Evolutionary conservation across 2,888 invertebrate species (phyloP), one percentile per base, ranked within the genome.

Genomic region (Trachelus troglodyta): DNA sequence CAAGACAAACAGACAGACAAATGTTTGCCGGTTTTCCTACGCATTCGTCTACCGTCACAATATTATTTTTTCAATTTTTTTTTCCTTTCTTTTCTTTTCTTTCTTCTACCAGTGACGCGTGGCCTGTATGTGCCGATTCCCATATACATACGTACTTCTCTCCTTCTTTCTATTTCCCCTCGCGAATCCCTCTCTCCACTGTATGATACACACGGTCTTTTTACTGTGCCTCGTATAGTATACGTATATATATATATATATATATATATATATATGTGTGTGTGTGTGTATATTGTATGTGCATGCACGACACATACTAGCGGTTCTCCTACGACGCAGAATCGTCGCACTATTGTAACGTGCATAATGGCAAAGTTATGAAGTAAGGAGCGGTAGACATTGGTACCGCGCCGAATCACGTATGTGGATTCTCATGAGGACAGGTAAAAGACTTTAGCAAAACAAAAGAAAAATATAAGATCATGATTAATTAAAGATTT

Each of bases 131-230:
- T 80, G 83, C 79, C 73, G 77, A 81, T 82, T 35, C 82, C 79
- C 85, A 84, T 85, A 85, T 85, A 85, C 85, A 85, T 85, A 85
- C 84, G 79, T 79, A 81, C 79, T 40, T 40, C 40, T 56, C 56
- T 73, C 35, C 74, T 30, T 73, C 35, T 31, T 73, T 31, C 35
- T 73, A n/a, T 30, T 30, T n/a, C 74, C n/a, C 35, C 30, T 73
- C 3, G 12, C 34, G 12, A 33, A 33, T 37, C 68, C 68, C 31
- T 15, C 33, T 33, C 37, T 37, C 40, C 33, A 31, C 68, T 30
- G 30, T 30, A 33, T 56, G n/a, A 33, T 30, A 56, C 56, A 56
- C 56, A 56, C 56, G 23, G 1, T 56, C 56, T 56, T 56, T 23
- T 23, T 23, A 56, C 56, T 23, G 56, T 56, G 23, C 9, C 56